Evolutionary conservation across 2,797 vertebrate genomes (phyloP), one percentile per base, ranked within the genome.

Genomic region (Meda fulgida): DNA sequence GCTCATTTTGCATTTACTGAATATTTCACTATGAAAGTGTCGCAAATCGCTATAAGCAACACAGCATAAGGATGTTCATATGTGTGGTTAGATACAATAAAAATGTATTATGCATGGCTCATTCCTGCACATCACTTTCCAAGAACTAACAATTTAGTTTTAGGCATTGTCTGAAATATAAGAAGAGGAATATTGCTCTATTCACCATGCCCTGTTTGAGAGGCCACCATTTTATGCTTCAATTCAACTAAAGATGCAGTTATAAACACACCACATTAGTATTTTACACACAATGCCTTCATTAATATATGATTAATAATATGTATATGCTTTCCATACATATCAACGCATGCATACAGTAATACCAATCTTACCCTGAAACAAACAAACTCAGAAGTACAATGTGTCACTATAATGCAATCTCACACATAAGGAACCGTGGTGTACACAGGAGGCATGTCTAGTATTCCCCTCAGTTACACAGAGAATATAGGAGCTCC

Each of bases 401-500:
- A 46, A 60, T 58, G 34, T 40, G 36, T 82, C 19, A 63, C 53
- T 4, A 5, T 63, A 21, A 73, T 43, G 23, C 75, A 65, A 78
- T 86, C 7, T 51, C 63, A 14, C 11, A 31, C 66, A 46, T n/a
- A 76, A 31, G 53, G 67, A 71, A 34, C 18, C 23, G 38, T 81
- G 60, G 53, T 69, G 76, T 76, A 67, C 78, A 82, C 78, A 60
- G 60, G 36, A 82, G 66, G 53, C 29, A 70, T 69, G 48, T 86
- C 67, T 84, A 75, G 60, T 79, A 65, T 69, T 87, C 83, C 71
- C 82, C 84, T 89, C 71, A 87, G 85, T 69, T 69, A 29, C 48
- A 78, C 72, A 86, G 82, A n/a, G 63, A 16, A 60, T 23, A 87
- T 51, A 63, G 63, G 55, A 84, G 77, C 67, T 80, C 83, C 73